These are phyloP conservation scores for Pogonophryne albipinna DNA, from an alignment of 2,797 vertebrate species.

Conservation along the genomic window DNA sequence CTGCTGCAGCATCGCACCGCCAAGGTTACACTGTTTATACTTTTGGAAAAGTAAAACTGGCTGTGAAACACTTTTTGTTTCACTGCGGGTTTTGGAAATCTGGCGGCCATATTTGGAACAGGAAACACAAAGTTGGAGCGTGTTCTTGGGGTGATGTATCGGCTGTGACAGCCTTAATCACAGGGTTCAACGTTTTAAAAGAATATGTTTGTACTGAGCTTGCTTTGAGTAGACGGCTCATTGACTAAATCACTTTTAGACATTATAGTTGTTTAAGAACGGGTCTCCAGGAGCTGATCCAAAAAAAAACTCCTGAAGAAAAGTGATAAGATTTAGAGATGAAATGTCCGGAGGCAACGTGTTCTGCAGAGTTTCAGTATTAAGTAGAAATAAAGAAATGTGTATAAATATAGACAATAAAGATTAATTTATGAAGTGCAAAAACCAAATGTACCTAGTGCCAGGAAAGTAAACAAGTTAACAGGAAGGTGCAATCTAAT, in stretches of 20 bases:
- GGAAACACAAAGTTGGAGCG: constrained; percentile 44
- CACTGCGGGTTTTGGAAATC: constrained; percentile 55
- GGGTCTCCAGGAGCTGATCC: too few species aligned
- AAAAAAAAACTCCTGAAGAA: not conserved
- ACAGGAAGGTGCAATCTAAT: not conserved
- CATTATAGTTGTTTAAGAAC: not conserved
- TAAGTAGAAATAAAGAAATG: not conserved
- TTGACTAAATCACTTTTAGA: too few species aligned
- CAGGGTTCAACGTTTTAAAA: constrained; percentile 16
- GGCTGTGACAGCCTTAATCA: constrained; percentile 41
- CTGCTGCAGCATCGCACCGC: constrained; percentile 20
- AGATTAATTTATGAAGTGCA: not conserved
- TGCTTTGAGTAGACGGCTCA: not conserved
- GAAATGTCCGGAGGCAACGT: not conserved
- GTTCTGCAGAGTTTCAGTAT: not conserved
- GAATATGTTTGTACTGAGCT: constrained; percentile 16
- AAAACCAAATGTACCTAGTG: too few species aligned
- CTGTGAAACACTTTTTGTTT: constrained; percentile 48
- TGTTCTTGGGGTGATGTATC: constrained; percentile 21
- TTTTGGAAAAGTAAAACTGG: constrained; percentile 44
- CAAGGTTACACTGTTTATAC: constrained; percentile 39
- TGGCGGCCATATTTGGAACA: constrained; percentile 58
- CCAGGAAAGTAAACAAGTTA: not conserved
- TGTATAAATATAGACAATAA: not conserved
- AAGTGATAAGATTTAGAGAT: not conserved